Evolutionary conservation across 2,797 vertebrate genomes (phyloP).

Genomic region (Gorsachius magnificus): DNA sequence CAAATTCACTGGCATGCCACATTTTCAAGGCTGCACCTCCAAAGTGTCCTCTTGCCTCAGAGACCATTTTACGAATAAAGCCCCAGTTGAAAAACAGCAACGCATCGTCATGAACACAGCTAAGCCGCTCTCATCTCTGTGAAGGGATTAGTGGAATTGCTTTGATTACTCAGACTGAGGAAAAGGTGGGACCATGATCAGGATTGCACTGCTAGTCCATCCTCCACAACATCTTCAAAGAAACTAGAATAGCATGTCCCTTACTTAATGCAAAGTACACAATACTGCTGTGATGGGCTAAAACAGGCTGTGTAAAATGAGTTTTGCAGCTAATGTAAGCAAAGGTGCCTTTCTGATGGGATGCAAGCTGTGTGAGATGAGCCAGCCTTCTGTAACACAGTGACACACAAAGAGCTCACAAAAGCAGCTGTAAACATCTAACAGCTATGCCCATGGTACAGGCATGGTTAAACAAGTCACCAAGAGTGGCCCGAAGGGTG

Average conservation of each 20-base stretch:
- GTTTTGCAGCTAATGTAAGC: background rate
- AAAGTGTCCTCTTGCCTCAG: background rate
- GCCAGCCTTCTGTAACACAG: background rate
- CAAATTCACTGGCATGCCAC: background rate
- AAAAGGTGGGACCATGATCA: slow-evolving; percentile 15
- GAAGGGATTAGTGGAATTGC: slow-evolving; percentile 44
- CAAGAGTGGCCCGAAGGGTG: background rate
- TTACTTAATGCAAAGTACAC: slow-evolving; percentile 13
- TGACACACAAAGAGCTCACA: background rate
- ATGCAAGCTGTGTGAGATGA: background rate
- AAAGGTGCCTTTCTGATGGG: slow-evolving; percentile 5
- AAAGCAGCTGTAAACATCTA: background rate
- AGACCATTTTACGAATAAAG: background rate
- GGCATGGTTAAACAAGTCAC: background rate
- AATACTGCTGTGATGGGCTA: background rate
- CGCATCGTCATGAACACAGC: background rate
- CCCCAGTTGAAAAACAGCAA: background rate
- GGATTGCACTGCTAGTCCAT: background rate
- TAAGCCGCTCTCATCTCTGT: background rate
- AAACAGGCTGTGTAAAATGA: background rate
- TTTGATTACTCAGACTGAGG: slow-evolving; percentile 39
- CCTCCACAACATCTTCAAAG: slow-evolving; percentile 23
- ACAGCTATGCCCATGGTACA: background rate
- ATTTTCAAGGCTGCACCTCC: background rate
- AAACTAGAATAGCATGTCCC: background rate